Evolutionary conservation across 2,113 vertebrate species (phyloP).

Genomic region (Lutjanus erythropterus): DNA sequence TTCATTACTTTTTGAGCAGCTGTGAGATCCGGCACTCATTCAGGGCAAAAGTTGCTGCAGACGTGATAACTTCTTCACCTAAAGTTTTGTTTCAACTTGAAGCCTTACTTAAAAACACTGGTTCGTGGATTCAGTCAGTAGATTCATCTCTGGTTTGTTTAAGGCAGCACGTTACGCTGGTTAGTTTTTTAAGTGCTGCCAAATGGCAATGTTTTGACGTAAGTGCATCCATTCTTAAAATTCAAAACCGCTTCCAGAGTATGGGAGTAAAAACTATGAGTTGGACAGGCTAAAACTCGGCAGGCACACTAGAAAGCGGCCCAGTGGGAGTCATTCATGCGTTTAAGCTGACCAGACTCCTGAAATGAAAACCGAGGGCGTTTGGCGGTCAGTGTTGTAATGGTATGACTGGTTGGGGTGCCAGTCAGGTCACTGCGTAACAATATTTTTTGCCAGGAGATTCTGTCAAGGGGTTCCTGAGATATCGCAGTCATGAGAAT

Average conservation of each 20-base stretch:
- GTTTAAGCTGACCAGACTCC: too few species aligned
- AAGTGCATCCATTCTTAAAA: not conserved
- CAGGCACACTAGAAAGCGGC: not conserved
- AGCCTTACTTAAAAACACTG: conserved; percentile 7
- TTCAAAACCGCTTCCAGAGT: not conserved
- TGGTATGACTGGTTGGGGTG: too few species aligned
- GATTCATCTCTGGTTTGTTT: not conserved
- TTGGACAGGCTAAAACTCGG: not conserved
- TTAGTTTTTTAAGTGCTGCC: conserved; percentile 14
- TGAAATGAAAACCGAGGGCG: too few species aligned
- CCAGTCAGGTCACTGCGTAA: too few species aligned
- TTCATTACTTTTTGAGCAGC: conserved; percentile 78
- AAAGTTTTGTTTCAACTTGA: conserved; percentile 29
- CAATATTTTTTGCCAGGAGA: too few species aligned
- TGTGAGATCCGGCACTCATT: conserved; percentile 37
- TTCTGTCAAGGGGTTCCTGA: too few species aligned
- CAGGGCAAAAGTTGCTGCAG: conserved; percentile 11
- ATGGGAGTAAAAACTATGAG: not conserved
- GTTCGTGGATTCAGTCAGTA: not conserved
- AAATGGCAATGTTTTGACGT: conserved; percentile 8
- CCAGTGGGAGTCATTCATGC: too few species aligned
- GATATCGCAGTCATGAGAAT: too few species aligned
- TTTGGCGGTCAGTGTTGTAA: too few species aligned
- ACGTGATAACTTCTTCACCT: conserved; percentile 17
- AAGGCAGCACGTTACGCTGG: not conserved